Evolutionary conservation across 64 coral and sea anemone species (phyloP), one percentile per base, ranked within the genome.

Genomic region (Actinia equina): DNA sequence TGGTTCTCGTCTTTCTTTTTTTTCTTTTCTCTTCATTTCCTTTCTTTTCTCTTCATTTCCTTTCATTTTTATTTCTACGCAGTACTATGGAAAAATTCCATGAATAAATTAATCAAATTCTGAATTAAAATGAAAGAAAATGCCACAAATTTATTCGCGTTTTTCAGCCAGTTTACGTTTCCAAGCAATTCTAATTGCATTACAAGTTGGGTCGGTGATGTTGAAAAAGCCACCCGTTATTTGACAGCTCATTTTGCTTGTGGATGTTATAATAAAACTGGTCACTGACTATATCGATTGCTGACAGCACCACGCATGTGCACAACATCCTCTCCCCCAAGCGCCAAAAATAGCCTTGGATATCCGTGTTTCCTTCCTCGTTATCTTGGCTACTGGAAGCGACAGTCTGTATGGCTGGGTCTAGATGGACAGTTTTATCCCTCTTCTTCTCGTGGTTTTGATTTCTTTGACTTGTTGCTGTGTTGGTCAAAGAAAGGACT

Each of bases 341-440:
- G 20, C 43, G 42, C 22, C 18, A 17, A 81, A 41, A 2, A 10
- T 81, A 44, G 52, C 78, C 78, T 81, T 81, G 43, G 43, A 44
- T 43, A 52, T 81, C 44, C 45, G 6, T 49, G 16, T 49, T 52
- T 81, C n/a, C 22, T 65, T 10, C 22, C 19, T 49, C 42, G 78
- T 81, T 8, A 81, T 49, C 17, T 81, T 52, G 78, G 44, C 4
- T 57, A 84, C 51, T 19, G 59, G 46, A 58, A 3, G 45, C 57
- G 54, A 8, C 52, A 60, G 43, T 58, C 83, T 85, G 83, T 85
- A 85, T 85, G 83, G 83, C 83, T 85, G 83, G 83, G 83, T 37
- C 43, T 85, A 63, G 41, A 85, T 85, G 83, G 83, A 85, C 43
- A 57, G 27, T 85, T 25, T 59, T 30, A 85, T 58, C 55, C 54